Conservation (phyloP, 2,888 invertebrate genomes). For the Acrobasis consociella region DNA sequence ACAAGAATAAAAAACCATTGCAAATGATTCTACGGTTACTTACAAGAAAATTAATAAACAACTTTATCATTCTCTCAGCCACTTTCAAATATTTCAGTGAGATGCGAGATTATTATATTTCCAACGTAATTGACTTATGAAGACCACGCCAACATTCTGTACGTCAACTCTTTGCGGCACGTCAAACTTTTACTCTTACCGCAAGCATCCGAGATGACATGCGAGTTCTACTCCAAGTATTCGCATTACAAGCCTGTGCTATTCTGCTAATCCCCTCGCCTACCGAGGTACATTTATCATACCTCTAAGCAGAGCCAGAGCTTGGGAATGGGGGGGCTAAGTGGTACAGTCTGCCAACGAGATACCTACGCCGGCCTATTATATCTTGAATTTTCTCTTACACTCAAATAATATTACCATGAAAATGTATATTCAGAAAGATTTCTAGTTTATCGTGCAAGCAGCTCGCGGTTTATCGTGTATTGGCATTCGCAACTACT, state of each 20-base stretch:
- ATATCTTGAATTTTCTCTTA: no score
- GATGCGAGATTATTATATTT: not conserved
- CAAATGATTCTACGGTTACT: no score
- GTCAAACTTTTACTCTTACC: slow-evolving; percentile 14
- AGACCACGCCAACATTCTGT: slow-evolving; percentile 6
- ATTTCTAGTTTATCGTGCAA: no score
- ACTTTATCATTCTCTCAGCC: not conserved
- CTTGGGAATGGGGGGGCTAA: no score
- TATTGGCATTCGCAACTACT: no score
- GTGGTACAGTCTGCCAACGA: no score
- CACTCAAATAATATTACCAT: no score
- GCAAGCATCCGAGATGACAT: slow-evolving; percentile 9
- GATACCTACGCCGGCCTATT: no score
- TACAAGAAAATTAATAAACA: no score
- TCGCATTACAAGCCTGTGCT: slow-evolving; percentile 1
- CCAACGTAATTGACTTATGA: slow-evolving; percentile 10
- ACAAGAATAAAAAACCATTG: no score
- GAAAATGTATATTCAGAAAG: no score
- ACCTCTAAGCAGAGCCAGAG: slow-evolving; percentile 27
- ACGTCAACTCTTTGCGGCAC: not conserved
- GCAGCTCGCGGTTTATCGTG: no score
- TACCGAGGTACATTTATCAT: slow-evolving; percentile 24
- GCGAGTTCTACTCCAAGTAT: not conserved
- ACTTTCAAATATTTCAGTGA: not conserved
- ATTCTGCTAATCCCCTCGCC: not conserved